Evolutionary conservation across 2,888 invertebrate genomes (phyloP).

Genomic region (Mythimna lalbum): DNA sequence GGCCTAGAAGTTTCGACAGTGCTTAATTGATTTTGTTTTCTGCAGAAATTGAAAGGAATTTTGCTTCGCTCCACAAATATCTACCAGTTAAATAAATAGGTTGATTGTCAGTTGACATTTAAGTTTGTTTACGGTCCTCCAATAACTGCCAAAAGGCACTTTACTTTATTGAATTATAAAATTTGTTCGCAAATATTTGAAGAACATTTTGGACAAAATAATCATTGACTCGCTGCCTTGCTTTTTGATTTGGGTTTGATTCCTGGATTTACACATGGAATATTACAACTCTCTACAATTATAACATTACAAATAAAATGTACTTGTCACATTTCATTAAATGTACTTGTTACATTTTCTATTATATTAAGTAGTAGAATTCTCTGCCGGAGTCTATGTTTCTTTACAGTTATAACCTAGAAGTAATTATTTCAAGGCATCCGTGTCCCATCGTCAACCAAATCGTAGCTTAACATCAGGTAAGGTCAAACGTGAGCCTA

Average conservation of each 20-base stretch:
- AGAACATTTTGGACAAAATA: neutral
- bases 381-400: no score
- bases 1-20: conserved; percentile 25
- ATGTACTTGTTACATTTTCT: conserved; percentile 10
- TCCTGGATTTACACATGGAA: neutral
- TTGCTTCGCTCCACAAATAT: conserved; percentile 14
- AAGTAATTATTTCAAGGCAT: no score
- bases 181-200: no score
- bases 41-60: conserved; percentile 11
- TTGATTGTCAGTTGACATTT: conserved; percentile 28
- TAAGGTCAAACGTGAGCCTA: no score
- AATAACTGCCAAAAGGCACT: conserved; percentile 11
- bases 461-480: no score
- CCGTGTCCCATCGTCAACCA: no score
- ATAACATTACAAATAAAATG: conserved; percentile 4
- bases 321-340: no score
- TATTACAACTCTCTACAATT: neutral
- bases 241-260: neutral
- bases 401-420: no score
- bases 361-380: neutral
- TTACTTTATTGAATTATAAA: no score
- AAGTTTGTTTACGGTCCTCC: conserved; percentile 19
- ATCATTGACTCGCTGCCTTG: neutral
- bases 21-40: conserved; percentile 25
- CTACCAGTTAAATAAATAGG: conserved; percentile 14